phyloP scores from a whole-genome alignment of 2,113 vertebrate species.

The Oryzias woworae region DNA sequence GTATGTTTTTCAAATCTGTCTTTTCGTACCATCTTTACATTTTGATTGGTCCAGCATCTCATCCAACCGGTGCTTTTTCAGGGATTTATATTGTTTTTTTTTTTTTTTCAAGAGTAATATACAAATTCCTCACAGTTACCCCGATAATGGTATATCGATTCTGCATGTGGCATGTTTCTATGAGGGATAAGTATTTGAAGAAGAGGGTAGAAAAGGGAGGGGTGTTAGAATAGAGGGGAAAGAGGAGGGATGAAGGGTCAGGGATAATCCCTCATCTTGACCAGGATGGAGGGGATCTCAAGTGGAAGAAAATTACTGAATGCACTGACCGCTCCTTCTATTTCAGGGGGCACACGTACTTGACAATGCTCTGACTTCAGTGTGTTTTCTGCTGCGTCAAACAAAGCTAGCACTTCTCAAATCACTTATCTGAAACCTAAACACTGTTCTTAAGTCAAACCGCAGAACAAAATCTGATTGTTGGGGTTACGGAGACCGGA shows the following conservation, averaged over 20 bases:
- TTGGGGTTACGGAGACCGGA: no score
- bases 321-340: conserved; percentile 37
- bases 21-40: no score
- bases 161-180: conserved; percentile 10
- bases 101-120: conserved; percentile 42
- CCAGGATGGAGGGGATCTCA: conserved; percentile 31
- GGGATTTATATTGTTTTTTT: conserved; percentile 4
- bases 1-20: no score
- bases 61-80: not conserved
- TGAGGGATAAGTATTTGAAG: conserved; percentile 2
- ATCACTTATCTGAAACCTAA: no score
- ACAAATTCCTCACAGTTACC: conserved; percentile 33
- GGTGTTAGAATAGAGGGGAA: not conserved
- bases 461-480: no score
- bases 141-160: conserved; percentile 36
- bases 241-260: conserved; percentile 33
- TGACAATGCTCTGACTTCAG: not conserved
- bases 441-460: no score
- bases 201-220: conserved; percentile 4
- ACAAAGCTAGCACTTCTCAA: no score
- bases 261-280: conserved; percentile 59
- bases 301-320: conserved; percentile 55
- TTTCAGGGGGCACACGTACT: not conserved
- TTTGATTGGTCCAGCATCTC: not conserved
- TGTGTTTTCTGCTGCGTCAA: not conserved